phyloP scores from a whole-genome alignment of 2,113 vertebrate species.

The Rhineura floridana region DNA sequence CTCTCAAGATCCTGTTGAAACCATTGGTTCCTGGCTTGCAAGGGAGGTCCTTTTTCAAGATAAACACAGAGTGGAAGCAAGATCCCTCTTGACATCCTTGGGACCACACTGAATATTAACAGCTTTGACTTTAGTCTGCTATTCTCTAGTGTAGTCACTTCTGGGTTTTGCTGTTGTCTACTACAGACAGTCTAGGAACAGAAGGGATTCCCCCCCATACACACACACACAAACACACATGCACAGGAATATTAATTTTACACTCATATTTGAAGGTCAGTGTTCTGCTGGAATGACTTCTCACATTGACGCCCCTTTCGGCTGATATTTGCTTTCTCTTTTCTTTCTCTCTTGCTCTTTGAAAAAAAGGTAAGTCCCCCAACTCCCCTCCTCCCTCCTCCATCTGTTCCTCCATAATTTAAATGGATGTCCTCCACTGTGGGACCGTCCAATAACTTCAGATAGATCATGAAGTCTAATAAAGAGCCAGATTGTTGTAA shows the following conservation, averaged over 20 bases:
- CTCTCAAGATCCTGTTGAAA: neutral
- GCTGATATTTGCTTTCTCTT: conserved; percentile 5
- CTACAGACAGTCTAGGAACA: neutral
- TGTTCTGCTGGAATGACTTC: neutral
- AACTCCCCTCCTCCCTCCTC: conserved; percentile 14
- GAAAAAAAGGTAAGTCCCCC: conserved; percentile 19
- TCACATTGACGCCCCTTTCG: neutral
- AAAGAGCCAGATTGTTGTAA: conserved; percentile 29
- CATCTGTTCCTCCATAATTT: conserved; percentile 40
- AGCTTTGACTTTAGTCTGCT: neutral
- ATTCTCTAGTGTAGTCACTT: neutral
- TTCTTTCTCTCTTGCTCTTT: neutral
- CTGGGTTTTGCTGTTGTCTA: neutral
- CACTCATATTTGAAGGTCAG: conserved; percentile 10
- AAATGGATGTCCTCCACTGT: conserved; percentile 53
- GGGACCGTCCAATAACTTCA: conserved; percentile 50
- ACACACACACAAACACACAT: neutral
- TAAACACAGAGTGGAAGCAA: neutral
- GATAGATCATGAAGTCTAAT: conserved; percentile 59
- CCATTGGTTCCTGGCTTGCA: neutral
- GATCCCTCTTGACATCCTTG: neutral
- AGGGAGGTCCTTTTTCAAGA: neutral
- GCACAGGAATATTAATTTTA: neutral
- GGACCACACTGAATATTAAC: neutral
- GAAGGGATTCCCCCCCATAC: neutral